Base-by-base conservation (phyloP, 2,797 vertebrate species). In the Chelon auratus region DNA sequence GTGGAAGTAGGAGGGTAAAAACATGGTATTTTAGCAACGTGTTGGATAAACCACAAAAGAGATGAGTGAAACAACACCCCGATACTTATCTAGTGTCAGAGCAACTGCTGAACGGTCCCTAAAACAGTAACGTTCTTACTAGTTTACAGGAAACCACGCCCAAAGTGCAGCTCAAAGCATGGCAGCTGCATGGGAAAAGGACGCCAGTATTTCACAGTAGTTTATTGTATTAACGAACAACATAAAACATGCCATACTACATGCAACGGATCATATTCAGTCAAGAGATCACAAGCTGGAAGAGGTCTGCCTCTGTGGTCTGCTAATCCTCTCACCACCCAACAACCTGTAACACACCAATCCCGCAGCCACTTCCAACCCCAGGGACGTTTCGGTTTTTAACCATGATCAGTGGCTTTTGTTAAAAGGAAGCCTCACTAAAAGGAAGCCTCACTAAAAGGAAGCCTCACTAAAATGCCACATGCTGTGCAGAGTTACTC, bases 71-170 rank as follows among this genome's bases (percentile, higher is more conserved):
- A 3, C 15, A 47, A 18, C 3, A 50, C n/a, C 8, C 8, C 8
- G 15, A 26, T 10, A 9, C 33, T 18, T 52, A 64, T 68, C 51
- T 42, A 42, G 7, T 6, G 3, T 24, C 2, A 0, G 36, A 47
- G 24, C 26, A 54, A 37, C 20, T 2, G 9, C 18, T 18, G 3
- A 45, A 64, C 13, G 3, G 1, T 18, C 4, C 6, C 2, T 40
- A 26, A 69, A 57, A 24, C 12, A 0, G 30, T 1, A 15, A 26
- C 1, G 36, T 57, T 51, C 11, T 26, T 42, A 3, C 1, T 6
- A 15, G 30, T 20, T 40, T 1, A 57, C 20, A 83, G 74, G 61
- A 82, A 77, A 59, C 78, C 68, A 64, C 70, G 52, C 74, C 62
- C 69, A 40, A 1, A 1, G 33, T 20, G 9, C 4, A 14, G 14